Percentiles rank a stretch among this genome's conserved stretches.
phyloP scores from a whole-genome alignment of 1,140 invertebrate species.

The Sogatella furcifera region DNA sequence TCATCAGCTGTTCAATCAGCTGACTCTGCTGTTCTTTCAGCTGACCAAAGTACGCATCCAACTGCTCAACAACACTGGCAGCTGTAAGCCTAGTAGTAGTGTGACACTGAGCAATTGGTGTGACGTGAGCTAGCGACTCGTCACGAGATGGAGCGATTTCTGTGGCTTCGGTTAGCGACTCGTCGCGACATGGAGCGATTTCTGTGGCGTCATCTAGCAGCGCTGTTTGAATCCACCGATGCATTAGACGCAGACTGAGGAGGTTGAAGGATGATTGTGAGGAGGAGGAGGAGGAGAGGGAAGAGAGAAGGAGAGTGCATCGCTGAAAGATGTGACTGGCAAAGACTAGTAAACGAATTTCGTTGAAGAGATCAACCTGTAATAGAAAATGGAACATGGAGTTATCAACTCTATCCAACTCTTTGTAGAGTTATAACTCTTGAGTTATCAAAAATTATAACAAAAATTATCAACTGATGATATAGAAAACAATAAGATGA shows the following conservation, averaged over 20 bases:
- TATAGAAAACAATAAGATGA: too few species aligned
- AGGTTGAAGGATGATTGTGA: not conserved
- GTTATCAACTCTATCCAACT: too few species aligned
- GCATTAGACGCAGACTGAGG: conserved; percentile 5
- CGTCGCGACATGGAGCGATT: too few species aligned
- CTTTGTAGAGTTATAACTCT: too few species aligned
- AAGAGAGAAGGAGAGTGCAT: too few species aligned
- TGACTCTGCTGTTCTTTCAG: not conserved
- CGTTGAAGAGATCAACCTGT: not conserved
- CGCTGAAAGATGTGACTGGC: not conserved
- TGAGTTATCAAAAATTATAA: too few species aligned
- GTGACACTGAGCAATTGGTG: not conserved
- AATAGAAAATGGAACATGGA: not conserved
- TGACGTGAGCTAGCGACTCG: too few species aligned
- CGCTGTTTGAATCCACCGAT: conserved; percentile 5
- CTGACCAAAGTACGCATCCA: not conserved
- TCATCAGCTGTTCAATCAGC: too few species aligned
- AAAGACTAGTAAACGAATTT: not conserved
- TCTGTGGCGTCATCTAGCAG: not conserved
- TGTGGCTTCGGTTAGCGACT: too few species aligned
- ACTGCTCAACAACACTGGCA: not conserved
- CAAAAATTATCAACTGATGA: too few species aligned
- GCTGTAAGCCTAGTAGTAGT: not conserved
- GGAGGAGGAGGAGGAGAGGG: not conserved
- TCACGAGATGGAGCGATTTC: too few species aligned